These are phyloP conservation scores for Philopedon plagiatum DNA, from an alignment of 2,888 invertebrate species.

Conservation along the genomic window DNA sequence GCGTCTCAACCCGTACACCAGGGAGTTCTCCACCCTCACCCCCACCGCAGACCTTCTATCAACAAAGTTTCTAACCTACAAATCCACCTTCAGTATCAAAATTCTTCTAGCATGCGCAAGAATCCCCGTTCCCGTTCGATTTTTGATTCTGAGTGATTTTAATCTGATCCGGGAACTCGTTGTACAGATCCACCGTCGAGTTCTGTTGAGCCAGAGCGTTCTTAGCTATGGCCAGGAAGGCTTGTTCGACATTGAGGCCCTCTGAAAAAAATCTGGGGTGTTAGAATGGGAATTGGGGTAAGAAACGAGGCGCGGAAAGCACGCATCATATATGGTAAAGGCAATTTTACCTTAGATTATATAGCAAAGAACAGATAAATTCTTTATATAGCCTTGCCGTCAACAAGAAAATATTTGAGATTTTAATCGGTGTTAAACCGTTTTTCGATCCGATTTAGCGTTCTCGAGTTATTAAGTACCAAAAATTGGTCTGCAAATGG, in stretches of 20 bases:
- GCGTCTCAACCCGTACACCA: background rate
- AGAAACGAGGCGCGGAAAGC: background rate
- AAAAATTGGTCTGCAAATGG: too few relatives aligned
- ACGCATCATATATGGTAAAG: background rate
- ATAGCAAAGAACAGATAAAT: too few relatives aligned
- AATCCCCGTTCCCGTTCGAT: constrained; percentile 77
- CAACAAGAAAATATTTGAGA: too few relatives aligned
- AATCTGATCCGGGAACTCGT: constrained; percentile 98
- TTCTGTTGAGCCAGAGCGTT: constrained; percentile 95
- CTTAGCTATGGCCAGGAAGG: constrained; percentile 98
- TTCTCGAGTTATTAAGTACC: too few relatives aligned
- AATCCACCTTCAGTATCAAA: constrained; percentile 5
- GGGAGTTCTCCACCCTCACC: background rate
- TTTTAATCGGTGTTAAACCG: too few relatives aligned
- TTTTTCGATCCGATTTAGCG: too few relatives aligned
- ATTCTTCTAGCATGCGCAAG: constrained; percentile 64
- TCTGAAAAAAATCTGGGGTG: constrained; percentile 71
- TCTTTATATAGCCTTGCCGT: too few relatives aligned
- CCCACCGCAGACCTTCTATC: background rate
- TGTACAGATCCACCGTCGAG: constrained; percentile 86
- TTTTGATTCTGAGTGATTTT: constrained; percentile 84
- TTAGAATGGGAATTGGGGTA: background rate
- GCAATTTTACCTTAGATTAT: too few relatives aligned
- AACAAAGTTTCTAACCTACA: background rate
- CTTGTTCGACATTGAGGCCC: constrained; percentile 98